Evolutionary conservation across 2,113 vertebrate genomes (phyloP).

Genomic region (Centrocercus urophasianus): DNA sequence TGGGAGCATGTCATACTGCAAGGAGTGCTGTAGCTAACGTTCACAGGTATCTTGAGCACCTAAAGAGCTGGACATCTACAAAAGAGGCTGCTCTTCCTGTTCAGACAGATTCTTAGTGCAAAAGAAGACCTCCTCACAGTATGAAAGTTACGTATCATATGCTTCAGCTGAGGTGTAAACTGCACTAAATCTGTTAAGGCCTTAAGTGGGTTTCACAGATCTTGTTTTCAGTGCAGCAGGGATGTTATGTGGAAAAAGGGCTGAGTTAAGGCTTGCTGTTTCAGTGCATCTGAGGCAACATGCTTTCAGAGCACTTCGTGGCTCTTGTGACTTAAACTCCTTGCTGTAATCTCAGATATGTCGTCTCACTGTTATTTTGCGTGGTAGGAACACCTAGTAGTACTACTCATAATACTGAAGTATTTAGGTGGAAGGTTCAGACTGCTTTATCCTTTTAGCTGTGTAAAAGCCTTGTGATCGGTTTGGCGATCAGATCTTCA

Average conservation of each 20-base stretch:
- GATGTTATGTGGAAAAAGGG: not conserved
- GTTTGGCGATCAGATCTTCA: not conserved
- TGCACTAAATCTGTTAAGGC: not conserved
- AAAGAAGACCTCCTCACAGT: not conserved
- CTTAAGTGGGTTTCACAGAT: not conserved
- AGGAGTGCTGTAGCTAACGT: not conserved
- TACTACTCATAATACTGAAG: not conserved
- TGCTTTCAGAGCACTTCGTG: not conserved
- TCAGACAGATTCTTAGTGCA: not conserved
- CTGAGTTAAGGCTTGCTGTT: not conserved
- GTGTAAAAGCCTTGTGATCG: not conserved
- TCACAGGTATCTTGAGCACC: not conserved
- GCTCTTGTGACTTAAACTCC: not conserved
- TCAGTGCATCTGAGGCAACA: not conserved
- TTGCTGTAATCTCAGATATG: not conserved
- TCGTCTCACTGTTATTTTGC: not conserved
- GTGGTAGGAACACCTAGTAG: not conserved
- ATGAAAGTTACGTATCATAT: not conserved
- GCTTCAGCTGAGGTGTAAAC: not conserved
- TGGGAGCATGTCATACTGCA: rapidly evolving
- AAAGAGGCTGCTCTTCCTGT: rapidly evolving
- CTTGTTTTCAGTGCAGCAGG: not conserved
- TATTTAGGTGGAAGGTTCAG: not conserved
- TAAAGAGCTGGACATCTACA: not conserved
- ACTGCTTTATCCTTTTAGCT: not conserved